phyloP scores from a whole-genome alignment of 2,113 vertebrate species.

The Ptychochromis oligacanthus region DNA sequence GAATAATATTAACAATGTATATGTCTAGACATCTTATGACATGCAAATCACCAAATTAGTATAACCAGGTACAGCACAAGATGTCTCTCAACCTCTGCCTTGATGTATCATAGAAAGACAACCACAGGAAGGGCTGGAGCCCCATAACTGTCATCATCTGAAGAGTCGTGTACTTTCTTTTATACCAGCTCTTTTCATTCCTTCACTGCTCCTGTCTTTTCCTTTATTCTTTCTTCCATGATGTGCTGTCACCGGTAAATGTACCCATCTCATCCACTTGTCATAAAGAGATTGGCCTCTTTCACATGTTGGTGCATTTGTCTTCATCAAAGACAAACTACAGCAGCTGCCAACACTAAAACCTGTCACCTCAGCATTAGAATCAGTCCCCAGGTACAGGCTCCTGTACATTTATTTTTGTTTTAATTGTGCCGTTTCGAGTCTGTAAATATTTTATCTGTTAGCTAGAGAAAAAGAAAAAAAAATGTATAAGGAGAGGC shows the following conservation, averaged over 20 bases:
- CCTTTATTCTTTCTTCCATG: slow-evolving; percentile 9
- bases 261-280: slow-evolving; percentile 20
- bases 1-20: not conserved
- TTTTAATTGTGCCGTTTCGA: not conserved
- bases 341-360: not conserved
- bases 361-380: slow-evolving; percentile 20
- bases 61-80: not conserved
- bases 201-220: not conserved
- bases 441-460: not conserved
- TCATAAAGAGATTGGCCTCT: slow-evolving; percentile 15
- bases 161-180: not conserved
- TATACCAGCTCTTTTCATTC: slow-evolving; percentile 16
- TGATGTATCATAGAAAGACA: too few relatives aligned
- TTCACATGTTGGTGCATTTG: slow-evolving; percentile 34
- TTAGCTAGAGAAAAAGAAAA: not conserved
- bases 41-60: not conserved
- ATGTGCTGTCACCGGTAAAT: slow-evolving; percentile 30
- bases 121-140: too few relatives aligned
- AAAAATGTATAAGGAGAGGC: not conserved
- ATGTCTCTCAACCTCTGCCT: not conserved
- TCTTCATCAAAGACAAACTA: slow-evolving; percentile 46
- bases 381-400: not conserved
- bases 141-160: slow-evolving; percentile 16
- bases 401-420: not conserved
- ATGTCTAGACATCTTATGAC: not conserved